A percentile compares a stretch with the other conserved stretches of the same genome.
Evolutionary conservation across 2,888 invertebrate species (phyloP).

Genomic region (Drosophila dives): DNA sequence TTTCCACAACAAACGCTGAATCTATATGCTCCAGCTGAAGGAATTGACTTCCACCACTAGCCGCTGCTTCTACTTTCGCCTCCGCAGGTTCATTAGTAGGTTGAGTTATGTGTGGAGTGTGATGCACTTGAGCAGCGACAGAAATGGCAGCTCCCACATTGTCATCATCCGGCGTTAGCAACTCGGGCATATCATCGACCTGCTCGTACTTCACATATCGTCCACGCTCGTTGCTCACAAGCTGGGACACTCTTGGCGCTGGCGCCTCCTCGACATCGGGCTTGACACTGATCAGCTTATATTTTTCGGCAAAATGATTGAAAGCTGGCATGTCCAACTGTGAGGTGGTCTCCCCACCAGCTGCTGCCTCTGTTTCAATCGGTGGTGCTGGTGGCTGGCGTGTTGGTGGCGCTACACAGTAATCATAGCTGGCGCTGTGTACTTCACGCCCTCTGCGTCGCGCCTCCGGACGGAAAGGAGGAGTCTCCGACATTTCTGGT

Average conservation of each 20-base stretch:
- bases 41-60: not conserved
- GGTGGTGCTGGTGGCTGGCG: slow-evolving; percentile 69
- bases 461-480: slow-evolving; percentile 29
- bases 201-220: slow-evolving; percentile 78
- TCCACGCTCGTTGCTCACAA: slow-evolving; percentile 45
- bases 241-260: slow-evolving; percentile 9
- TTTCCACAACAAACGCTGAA: slow-evolving; percentile 62
- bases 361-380: slow-evolving; percentile 8
- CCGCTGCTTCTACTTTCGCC: not conserved
- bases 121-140: slow-evolving; percentile 66
- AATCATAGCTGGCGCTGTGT: slow-evolving; percentile 55
- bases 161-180: slow-evolving; percentile 66
- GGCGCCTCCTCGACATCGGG: slow-evolving; percentile 12
- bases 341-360: slow-evolving; percentile 1
- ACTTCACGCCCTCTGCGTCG: slow-evolving; percentile 49
- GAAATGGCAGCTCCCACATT: slow-evolving; percentile 55
- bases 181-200: slow-evolving; percentile 74
- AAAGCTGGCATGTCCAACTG: slow-evolving; percentile 65
- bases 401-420: slow-evolving; percentile 53
- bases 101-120: not conserved
- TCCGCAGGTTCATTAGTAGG: not conserved
- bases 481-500: slow-evolving; percentile 31
- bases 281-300: slow-evolving; percentile 54
- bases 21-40: slow-evolving; percentile 41
- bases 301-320: slow-evolving; percentile 71